phyloP scores from a whole-genome alignment of 92 coral and sea anemone species.

The Palythoa grandis region DNA sequence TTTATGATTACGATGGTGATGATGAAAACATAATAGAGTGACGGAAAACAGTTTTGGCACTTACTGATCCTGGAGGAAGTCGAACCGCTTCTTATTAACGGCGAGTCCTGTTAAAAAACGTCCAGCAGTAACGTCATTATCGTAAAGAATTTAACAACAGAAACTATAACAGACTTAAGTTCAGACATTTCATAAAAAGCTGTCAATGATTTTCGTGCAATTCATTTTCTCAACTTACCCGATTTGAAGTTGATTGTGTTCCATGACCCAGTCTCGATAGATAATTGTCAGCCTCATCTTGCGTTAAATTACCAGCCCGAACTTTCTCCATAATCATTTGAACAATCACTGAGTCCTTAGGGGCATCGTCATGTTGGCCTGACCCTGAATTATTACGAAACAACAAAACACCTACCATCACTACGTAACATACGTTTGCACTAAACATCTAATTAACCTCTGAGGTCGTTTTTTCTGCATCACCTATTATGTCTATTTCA shows the following conservation, averaged over 20 bases:
- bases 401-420: background rate
- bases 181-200: no score
- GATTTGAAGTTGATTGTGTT: background rate
- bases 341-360: background rate
- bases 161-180: background rate
- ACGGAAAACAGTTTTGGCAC: background rate
- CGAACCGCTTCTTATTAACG: background rate
- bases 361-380: background rate
- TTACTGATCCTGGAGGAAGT: conserved; percentile 27
- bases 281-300: conserved; percentile 3
- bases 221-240: conserved; percentile 14
- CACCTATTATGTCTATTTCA: no score
- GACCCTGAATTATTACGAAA: background rate
- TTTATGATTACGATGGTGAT: background rate
- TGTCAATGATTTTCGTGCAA: no score
- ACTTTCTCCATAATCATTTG: conserved; percentile 1
- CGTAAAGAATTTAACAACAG: no score
- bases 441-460: background rate
- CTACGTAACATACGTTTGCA: background rate
- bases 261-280: background rate
- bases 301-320: conserved; percentile 4
- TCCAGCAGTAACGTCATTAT: background rate
- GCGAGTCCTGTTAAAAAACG: background rate
- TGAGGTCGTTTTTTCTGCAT: no score
- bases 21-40: background rate